Conservation (phyloP, 2,113 vertebrate genomes). For the Hirundichthys speculiger region DNA sequence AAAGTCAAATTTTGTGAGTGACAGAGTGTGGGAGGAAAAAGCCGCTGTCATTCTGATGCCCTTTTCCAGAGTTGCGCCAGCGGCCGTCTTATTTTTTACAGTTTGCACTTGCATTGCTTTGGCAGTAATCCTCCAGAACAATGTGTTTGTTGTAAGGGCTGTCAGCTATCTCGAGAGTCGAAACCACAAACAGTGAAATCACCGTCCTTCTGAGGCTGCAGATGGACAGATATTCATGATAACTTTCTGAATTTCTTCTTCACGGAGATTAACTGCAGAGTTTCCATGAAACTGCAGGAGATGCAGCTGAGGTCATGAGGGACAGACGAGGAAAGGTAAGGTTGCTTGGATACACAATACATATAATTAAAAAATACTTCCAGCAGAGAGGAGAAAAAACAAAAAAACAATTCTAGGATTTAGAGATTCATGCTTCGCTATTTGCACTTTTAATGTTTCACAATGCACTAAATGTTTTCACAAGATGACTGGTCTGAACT, state of each 20-base stretch:
- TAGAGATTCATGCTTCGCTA: too few relatives aligned
- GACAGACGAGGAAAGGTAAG: conserved; percentile 16
- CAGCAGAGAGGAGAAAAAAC: too few relatives aligned
- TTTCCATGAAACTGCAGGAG: conserved; percentile 47
- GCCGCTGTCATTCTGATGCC: conserved; percentile 5
- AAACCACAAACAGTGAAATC: conserved; percentile 48
- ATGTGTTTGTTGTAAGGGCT: conserved; percentile 32
- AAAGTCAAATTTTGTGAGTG: neutral
- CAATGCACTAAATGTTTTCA: too few relatives aligned
- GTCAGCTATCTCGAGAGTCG: conserved; percentile 14
- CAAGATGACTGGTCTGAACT: too few relatives aligned
- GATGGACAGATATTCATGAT: conserved; percentile 49
- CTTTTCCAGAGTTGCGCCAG: conserved; percentile 38
- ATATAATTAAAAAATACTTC: neutral
- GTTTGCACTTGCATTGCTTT: conserved; percentile 4
- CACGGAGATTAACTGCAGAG: conserved; percentile 43
- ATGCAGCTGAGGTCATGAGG: conserved; percentile 28
- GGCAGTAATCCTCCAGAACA: conserved; percentile 44
- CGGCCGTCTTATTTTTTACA: conserved; percentile 19
- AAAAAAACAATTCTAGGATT: too few relatives aligned
- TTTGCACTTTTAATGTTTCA: too few relatives aligned
- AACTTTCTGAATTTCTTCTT: conserved; percentile 25
- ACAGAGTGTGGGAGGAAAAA: conserved; percentile 5
- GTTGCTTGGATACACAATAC: neutral
- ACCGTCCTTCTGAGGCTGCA: conserved; percentile 15